Base-by-base conservation (phyloP, 2,888 invertebrate species). In the Spisula solida region DNA sequence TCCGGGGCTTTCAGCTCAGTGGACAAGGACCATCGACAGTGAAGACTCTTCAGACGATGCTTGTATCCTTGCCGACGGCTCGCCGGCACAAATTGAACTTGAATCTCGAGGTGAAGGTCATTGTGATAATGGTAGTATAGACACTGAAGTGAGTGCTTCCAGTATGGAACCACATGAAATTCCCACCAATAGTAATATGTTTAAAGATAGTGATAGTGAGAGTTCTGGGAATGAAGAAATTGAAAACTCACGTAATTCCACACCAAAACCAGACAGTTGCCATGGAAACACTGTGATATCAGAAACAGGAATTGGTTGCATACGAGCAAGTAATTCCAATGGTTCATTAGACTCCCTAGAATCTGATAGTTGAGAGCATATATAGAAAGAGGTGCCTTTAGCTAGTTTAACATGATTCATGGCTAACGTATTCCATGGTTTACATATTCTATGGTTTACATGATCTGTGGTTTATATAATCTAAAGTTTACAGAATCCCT, bases 101-200 rank as follows among this genome's bases (percentile, higher is more conserved):
- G 48, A 70, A 34, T 51, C 75, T 31, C 41, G 55, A 51, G 51
- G 86, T 81, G 82, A 56, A 81, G 70, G 81, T 70, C 88, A 88
- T 51, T 84, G 84, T 88, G 90, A 90, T 88, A 87, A 88, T 83
- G 87, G 80, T 20, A 92, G 92, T 56, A 82, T 88, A 20, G 92
- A 92, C 41, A 92, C 92, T n/a, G 86, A 82, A 29, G 92, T 88
- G 20, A 92, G 89, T 87, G 85, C 90, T 29, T 92, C 92, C 10
- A 90, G 89, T 85, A 56, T 88, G 41, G 92, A 92, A 80, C 80
- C 85, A 1, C 89, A 85, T 31, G 92, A 92, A 51, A 86, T 87
- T 34, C 80, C 29, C 14, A 51, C 70, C 48, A 78, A 20, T 82
- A 34, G 25, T 70, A 55, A 14, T 34, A 51, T 55, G 70, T 55